These are phyloP conservation scores for Acanthosepion lycidas DNA, from an alignment of 2,888 invertebrate genomes.

Conservation along the genomic window DNA sequence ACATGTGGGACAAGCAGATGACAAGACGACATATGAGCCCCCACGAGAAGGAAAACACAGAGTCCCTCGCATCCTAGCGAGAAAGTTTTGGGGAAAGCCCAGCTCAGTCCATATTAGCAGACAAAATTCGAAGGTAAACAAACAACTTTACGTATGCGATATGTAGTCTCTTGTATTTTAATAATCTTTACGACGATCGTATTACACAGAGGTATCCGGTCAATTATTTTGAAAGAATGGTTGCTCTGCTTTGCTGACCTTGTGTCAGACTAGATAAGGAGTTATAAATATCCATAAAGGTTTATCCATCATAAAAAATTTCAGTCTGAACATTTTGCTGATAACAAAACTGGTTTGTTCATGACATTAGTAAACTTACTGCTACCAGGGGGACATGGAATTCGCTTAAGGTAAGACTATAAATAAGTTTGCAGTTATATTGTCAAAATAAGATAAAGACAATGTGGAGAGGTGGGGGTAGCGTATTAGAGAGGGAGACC, in stretches of 20 bases:
- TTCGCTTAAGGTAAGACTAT: neutral
- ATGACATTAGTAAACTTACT: neutral
- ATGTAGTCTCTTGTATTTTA: too few species aligned
- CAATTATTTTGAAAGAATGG: too few species aligned
- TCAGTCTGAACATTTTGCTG: neutral
- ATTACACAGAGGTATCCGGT: too few species aligned
- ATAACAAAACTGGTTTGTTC: neutral
- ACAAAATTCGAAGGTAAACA: too few species aligned
- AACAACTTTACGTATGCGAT: too few species aligned
- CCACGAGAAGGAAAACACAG: too few species aligned
- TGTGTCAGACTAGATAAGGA: neutral
- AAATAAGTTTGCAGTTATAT: neutral
- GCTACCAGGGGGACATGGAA: neutral
- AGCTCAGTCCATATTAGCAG: too few species aligned
- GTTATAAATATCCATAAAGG: neutral
- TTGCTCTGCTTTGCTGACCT: neutral
- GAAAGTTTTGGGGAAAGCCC: too few species aligned
- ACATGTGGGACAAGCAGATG: too few species aligned
- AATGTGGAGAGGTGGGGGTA: neutral
- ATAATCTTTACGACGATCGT: too few species aligned
- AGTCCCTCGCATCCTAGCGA: too few species aligned
- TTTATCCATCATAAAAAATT: neutral
- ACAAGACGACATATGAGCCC: too few species aligned
- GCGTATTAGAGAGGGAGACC: neutral
- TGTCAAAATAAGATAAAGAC: neutral